These are phyloP conservation scores for Monochamus alternatus DNA, from an alignment of 2,888 invertebrate species.

Conservation along the genomic window DNA sequence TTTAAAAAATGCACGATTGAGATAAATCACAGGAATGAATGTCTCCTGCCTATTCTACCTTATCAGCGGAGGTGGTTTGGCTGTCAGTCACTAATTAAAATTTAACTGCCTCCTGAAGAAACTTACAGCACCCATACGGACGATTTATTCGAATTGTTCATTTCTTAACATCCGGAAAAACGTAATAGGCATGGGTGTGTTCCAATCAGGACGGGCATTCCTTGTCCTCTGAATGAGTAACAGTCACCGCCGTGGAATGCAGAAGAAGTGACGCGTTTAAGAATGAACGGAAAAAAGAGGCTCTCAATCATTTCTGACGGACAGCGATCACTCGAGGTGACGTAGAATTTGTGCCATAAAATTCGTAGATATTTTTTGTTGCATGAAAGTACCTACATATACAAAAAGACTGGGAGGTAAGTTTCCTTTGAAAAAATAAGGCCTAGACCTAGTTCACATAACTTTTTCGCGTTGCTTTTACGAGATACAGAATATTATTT, in stretches of 20 bases:
- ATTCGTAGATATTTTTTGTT: no score
- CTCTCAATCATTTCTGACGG: background rate
- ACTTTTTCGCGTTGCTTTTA: no score
- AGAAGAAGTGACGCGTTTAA: constrained; percentile 2
- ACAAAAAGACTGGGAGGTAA: no score
- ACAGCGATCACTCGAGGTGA: no score
- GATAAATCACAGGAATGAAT: background rate
- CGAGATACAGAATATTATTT: no score
- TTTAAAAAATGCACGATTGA: no score
- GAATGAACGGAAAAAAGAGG: background rate
- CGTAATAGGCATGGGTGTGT: constrained; percentile 32
- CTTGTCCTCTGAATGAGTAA: constrained; percentile 13
- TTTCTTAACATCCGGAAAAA: constrained; percentile 24
- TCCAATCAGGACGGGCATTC: constrained; percentile 25
- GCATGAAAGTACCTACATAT: no score
- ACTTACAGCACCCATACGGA: constrained; percentile 23
- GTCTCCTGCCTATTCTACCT: background rate
- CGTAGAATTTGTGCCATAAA: no score
- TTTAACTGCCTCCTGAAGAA: constrained; percentile 28
- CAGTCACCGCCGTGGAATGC: constrained; percentile 2
- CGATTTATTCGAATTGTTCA: constrained; percentile 30
- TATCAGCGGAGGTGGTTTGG: background rate
- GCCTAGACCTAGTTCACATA: no score
- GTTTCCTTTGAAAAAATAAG: no score
- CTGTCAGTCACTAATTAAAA: constrained; percentile 32